Evolutionary conservation across 2,888 invertebrate genomes (phyloP).

Genomic region (Cyclophora albipunctata): DNA sequence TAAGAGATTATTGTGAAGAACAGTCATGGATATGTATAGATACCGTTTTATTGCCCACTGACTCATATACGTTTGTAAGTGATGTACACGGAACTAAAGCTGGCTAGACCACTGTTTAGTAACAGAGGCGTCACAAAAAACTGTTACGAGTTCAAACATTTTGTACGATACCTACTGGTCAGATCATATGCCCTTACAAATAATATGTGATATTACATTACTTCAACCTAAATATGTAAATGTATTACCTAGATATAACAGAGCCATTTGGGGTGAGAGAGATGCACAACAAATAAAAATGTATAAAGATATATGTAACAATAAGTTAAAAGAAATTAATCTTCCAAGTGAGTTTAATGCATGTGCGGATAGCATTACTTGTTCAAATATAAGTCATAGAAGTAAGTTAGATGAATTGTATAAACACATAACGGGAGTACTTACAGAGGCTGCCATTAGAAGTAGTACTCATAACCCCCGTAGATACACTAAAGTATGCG

Average conservation of each 20-base stretch:
- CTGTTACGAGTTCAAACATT: background rate
- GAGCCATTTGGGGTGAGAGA: background rate
- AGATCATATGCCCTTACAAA: conserved; percentile 1
- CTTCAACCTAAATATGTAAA: background rate
- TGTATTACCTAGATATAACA: background rate
- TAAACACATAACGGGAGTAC: too few relatives aligned
- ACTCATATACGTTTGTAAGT: conserved; percentile 12
- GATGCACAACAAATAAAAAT: background rate
- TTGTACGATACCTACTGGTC: conserved; percentile 6
- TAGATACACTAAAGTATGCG: background rate
- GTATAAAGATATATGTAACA: background rate
- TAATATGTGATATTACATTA: background rate
- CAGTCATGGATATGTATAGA: conserved; percentile 3
- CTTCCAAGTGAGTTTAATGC: background rate
- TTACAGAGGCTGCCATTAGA: too few relatives aligned
- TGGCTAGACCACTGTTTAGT: conserved; percentile 16
- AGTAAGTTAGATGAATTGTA: too few relatives aligned
- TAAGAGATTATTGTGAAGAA: background rate
- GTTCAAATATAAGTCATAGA: too few relatives aligned
- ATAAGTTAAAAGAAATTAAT: background rate
- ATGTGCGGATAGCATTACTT: background rate
- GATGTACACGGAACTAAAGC: conserved; percentile 10
- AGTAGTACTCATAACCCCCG: too few relatives aligned
- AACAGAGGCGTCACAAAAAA: background rate
- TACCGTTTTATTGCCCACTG: background rate